phyloP scores from a whole-genome alignment of 1,140 invertebrate species.

The Ceratosolen solmsi region DNA sequence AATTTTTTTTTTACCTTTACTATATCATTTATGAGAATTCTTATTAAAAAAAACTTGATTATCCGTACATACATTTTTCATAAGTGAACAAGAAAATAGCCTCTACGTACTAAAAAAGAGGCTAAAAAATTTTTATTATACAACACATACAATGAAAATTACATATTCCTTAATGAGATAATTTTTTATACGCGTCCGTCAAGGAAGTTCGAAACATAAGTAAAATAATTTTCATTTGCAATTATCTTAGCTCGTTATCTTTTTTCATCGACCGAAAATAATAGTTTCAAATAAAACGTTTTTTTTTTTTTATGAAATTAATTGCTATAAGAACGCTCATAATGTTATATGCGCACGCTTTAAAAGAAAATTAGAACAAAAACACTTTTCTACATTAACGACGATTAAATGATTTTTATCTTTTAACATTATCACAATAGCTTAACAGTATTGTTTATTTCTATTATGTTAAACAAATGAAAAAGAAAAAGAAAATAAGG shows the following conservation, averaged over 20 bases:
- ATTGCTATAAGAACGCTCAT: neutral
- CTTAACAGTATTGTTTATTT: too few relatives aligned
- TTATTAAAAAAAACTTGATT: neutral
- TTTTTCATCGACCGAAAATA: constrained; percentile 20
- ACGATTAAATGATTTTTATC: neutral
- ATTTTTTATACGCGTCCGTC: neutral
- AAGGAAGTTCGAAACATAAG: neutral
- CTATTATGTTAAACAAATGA: too few relatives aligned
- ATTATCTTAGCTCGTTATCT: constrained; percentile 1
- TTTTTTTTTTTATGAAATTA: neutral
- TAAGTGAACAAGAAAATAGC: neutral
- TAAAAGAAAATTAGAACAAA: neutral
- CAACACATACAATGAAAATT: neutral
- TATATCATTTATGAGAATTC: neutral
- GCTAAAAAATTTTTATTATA: neutral
- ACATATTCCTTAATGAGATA: neutral
- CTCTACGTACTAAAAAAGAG: neutral
- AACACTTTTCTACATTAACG: neutral
- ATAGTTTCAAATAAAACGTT: neutral
- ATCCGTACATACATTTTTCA: neutral
- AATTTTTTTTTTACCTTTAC: too few relatives aligned
- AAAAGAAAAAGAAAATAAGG: too few relatives aligned
- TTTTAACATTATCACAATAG: too few relatives aligned
- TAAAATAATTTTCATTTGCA: neutral
- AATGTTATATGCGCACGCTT: neutral